These are phyloP conservation scores for Actinia tenebrosa DNA, from an alignment of 64 coral and sea anemone genomes.

Conservation along the genomic window DNA sequence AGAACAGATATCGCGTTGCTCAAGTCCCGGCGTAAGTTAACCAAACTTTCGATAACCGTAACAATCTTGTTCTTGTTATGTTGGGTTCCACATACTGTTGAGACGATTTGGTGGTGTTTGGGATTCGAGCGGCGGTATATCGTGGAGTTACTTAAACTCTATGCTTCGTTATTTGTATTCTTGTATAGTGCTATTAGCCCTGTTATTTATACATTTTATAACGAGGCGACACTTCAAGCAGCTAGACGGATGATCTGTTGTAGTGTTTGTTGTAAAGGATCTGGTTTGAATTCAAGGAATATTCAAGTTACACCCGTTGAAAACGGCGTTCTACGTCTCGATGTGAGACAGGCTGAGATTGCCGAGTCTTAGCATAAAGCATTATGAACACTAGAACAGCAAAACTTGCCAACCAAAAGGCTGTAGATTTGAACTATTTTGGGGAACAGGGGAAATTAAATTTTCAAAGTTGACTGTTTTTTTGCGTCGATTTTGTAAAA, in stretches of 20 bases:
- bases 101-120: constrained; percentile 15
- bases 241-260: neutral
- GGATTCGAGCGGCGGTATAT: neutral
- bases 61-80: constrained; percentile 22
- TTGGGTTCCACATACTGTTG: constrained; percentile 20
- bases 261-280: neutral
- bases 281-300: neutral
- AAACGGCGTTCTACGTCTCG: neutral
- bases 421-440: too few species aligned
- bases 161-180: neutral
- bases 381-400: neutral
- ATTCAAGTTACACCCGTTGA: neutral
- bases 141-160: neutral
- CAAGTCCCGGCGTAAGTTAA: constrained; percentile 7
- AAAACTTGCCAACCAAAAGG: neutral
- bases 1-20: constrained; percentile 20
- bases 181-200: neutral
- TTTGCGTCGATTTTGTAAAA: too few species aligned
- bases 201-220: neutral
- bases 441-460: too few species aligned
- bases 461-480: too few species aligned
- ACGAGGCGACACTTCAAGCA: neutral
- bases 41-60: constrained; percentile 25
- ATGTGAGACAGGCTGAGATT: neutral
- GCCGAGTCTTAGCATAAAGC: neutral